Evolutionary conservation across 37 sponge, comb jelly and placozoan species (phyloP), one percentile per base, ranked within the genome.

Genomic region (Dysidea cf. avara): DNA sequence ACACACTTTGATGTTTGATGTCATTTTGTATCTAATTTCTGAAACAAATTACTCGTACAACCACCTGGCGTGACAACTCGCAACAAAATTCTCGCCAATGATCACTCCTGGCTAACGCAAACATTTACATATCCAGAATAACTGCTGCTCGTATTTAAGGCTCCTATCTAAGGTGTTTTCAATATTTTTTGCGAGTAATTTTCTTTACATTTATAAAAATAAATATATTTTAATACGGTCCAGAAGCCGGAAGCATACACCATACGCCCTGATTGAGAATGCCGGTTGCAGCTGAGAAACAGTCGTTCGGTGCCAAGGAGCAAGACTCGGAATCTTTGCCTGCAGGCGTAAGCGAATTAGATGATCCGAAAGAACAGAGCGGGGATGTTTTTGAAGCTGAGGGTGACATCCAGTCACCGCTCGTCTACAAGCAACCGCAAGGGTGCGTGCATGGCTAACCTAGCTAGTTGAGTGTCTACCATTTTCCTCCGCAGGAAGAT

Each of bases 401-500:
- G 2, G 68, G 46, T 7, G 29, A 61, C 33, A 28, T 28, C 32
- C 50, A 68, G 33, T 31, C 53, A 7, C 32, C 35, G 30, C 33
- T 31, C 18, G 43, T 13, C 29, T 51, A 53, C 55, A 65, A 76
- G 18, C 50, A 16, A 17, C 68, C 39, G 21, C 68, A 67, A 51
- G 47, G 18, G 64, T 48, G 56, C 62, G 64, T 14, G 62, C 51
- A n/a, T 32, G 55, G 31, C 49, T 16, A 28, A 43, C 2, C 26
- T n/a, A 18, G 18, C 9, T 13, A 7, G 74, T 52, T 18, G 11
- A 11, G n/a, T 16, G 9, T 43, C 7, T 56, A 56, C 58, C 51
- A 5, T 12, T 43, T 49, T 39, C 31, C 47, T 78, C 49, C 53
- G 40, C 66, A 96, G 97, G 35, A 96, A 96, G 67, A 60, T 96